A percentile compares a stretch with the other conserved stretches of the same genome.
Conservation (phyloP, 2,797 vertebrate species). For the Astyanax mexicanus region DNA sequence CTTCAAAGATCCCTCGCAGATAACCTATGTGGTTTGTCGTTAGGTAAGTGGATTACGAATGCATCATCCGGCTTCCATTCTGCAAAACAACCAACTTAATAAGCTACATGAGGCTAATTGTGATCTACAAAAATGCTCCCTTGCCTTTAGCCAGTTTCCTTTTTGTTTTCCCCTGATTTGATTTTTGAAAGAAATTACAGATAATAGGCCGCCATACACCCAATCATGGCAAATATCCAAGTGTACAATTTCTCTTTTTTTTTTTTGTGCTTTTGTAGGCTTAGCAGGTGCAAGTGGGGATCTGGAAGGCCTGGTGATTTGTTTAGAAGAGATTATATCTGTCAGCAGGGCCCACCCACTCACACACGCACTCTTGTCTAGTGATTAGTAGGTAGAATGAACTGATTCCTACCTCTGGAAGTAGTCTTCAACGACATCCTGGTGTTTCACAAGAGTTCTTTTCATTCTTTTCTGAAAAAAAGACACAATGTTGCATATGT, state of each 20-base stretch:
- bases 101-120: constrained; percentile 75
- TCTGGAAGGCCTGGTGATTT: constrained; percentile 75
- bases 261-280: constrained; percentile 60
- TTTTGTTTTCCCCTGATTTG: constrained; percentile 55
- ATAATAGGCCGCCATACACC: constrained; percentile 75
- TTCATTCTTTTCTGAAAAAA: constrained; percentile 90
- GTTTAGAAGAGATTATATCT: constrained; percentile 76
- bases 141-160: constrained; percentile 59
- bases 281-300: constrained; percentile 76
- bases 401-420: constrained; percentile 82
- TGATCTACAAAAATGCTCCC: constrained; percentile 67
- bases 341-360: constrained; percentile 69
- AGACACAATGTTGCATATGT: constrained; percentile 1
- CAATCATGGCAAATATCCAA: constrained; percentile 67
- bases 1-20: constrained; percentile 70
- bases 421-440: constrained; percentile 88
- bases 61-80: constrained; percentile 72
- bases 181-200: constrained; percentile 71
- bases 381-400: constrained; percentile 58
- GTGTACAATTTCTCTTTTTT: constrained; percentile 62
- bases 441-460: constrained; percentile 89
- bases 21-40: constrained; percentile 73
- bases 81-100: constrained; percentile 74
- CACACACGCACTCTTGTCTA: constrained; percentile 49
- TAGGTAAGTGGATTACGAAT: constrained; percentile 76